Conservation (phyloP, 2,113 vertebrate species). For the Chaenocephalus aceratus region DNA sequence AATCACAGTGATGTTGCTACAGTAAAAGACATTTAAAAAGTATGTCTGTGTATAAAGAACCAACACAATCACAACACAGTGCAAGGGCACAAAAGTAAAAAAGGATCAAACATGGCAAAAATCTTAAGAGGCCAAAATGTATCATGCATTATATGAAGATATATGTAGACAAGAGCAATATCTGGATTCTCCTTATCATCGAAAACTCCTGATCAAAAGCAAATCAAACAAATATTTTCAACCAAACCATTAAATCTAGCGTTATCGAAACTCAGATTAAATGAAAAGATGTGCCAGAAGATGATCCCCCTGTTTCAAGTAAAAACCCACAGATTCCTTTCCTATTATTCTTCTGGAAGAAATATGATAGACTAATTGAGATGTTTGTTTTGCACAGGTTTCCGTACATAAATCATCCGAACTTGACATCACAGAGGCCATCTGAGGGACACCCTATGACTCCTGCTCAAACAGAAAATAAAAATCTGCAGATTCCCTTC, state of each 20-base stretch:
- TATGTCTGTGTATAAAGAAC: neutral
- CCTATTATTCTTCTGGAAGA: neutral
- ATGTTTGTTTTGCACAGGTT: neutral
- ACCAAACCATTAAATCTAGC: neutral
- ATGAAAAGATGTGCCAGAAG: no score
- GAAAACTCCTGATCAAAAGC: slow-evolving; percentile 7
- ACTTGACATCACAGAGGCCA: slow-evolving; percentile 59
- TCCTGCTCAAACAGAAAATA: neutral
- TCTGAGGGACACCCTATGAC: neutral
- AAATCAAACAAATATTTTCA: neutral
- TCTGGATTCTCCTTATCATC: neutral
- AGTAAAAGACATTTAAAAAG: neutral
- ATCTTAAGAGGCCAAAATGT: neutral
- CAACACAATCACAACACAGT: neutral
- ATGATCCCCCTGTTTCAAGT: neutral
- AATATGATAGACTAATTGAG: neutral
- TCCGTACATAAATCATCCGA: neutral
- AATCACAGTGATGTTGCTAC: neutral
- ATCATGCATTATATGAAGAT: neutral
- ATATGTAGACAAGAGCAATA: neutral
- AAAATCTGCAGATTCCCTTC: neutral
- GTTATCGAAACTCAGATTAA: neutral
- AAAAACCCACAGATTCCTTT: neutral
- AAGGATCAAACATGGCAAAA: neutral
- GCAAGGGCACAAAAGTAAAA: neutral